Percentiles rank a stretch among this genome's conserved stretches.
These are phyloP conservation scores for Hylaea fasciaria DNA, from an alignment of 2,888 invertebrate genomes.

Conservation along the genomic window DNA sequence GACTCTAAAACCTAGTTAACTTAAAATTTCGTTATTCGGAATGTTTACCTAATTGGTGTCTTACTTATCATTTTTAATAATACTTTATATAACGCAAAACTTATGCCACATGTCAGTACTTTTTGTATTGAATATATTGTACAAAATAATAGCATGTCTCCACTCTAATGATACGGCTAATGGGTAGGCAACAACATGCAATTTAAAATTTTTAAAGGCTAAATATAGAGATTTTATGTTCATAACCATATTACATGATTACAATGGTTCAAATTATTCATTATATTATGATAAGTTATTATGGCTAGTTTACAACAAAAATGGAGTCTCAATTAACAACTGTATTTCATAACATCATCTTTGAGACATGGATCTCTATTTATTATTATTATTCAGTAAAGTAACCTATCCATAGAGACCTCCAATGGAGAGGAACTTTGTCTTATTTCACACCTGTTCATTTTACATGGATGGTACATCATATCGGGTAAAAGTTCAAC, in stretches of 20 bases:
- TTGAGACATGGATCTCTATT: not conserved
- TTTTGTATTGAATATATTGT: conserved; percentile 18
- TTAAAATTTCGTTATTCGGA: conserved; percentile 52
- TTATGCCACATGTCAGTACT: conserved; percentile 21
- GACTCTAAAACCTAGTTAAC: conserved; percentile 31
- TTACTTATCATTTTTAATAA: conserved; percentile 49
- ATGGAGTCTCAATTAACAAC: no score
- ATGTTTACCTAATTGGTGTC: conserved; percentile 56
- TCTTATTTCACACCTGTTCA: not conserved
- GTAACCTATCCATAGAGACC: not conserved
- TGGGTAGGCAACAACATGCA: no score
- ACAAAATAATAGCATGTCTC: conserved; percentile 9
- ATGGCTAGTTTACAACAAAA: no score
- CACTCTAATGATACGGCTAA: conserved; percentile 14
- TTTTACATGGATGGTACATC: not conserved
- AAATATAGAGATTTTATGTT: conserved; percentile 5
- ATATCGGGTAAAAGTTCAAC: not conserved
- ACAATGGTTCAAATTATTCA: no score
- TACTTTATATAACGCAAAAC: conserved; percentile 35
- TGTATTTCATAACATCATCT: not conserved
- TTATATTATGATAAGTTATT: conserved; percentile 1
- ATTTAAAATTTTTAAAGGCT: not conserved
- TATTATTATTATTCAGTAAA: not conserved
- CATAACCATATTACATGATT: no score
- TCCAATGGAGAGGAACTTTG: not conserved